Conservation (phyloP, 2,797 vertebrate genomes). For the Thripadectes ignobilis region DNA sequence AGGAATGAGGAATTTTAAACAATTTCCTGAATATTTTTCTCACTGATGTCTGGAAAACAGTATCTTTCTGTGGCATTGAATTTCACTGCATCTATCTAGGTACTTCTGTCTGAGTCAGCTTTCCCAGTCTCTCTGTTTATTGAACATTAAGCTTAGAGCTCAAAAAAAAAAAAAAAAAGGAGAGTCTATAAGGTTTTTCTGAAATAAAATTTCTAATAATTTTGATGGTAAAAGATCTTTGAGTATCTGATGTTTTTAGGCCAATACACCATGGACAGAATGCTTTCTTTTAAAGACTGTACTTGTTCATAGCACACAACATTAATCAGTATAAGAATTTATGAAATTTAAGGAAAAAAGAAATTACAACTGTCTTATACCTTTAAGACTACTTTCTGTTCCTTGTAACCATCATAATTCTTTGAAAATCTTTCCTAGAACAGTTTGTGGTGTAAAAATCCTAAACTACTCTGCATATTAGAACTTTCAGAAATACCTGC, state of each 20-base stretch:
- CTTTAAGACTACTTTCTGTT: background rate
- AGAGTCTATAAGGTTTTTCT: background rate
- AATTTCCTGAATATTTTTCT: conserved; percentile 5
- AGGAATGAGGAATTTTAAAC: background rate
- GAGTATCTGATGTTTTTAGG: background rate
- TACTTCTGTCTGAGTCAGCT: background rate
- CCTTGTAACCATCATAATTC: background rate
- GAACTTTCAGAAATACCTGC: background rate
- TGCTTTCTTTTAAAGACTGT: background rate
- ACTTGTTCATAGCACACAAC: background rate
- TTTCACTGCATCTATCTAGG: background rate
- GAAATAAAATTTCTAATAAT: background rate
- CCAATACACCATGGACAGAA: background rate
- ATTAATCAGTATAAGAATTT: background rate
- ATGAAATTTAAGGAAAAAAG: background rate
- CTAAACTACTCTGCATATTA: background rate
- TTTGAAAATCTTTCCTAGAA: background rate
- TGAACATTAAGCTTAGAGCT: background rate
- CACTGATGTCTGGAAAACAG: background rate
- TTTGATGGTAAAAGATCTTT: background rate
- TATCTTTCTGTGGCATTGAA: background rate
- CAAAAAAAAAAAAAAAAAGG: background rate
- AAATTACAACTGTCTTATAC: background rate
- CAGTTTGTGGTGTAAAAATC: background rate
- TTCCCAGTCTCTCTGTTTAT: background rate